Conservation (phyloP, 2,888 invertebrate species). For the Philopedon plagiatum region DNA sequence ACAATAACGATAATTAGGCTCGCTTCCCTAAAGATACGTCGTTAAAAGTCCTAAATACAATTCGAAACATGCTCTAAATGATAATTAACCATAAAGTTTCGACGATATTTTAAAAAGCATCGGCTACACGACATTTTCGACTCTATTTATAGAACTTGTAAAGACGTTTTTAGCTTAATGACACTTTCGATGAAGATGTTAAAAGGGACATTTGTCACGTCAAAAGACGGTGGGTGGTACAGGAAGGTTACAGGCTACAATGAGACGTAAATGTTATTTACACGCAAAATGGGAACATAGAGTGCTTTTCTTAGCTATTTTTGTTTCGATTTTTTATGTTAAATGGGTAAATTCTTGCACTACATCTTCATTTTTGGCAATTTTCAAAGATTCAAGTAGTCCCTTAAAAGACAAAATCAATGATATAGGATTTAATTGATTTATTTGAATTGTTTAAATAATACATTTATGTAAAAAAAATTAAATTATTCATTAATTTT, state of each 20-base stretch:
- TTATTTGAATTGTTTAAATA: no score
- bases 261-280: conserved; percentile 59
- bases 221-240: conserved; percentile 66
- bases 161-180: conserved; percentile 42
- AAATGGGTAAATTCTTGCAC: background rate
- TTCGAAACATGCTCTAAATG: conserved; percentile 38
- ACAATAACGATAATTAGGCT: conserved; percentile 39
- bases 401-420: no score
- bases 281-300: conserved; percentile 46
- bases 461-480: no score
- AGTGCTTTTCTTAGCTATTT: background rate
- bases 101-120: conserved; percentile 35
- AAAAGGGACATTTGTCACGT: conserved; percentile 66
- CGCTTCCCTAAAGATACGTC: conserved; percentile 35
- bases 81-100: conserved; percentile 45
- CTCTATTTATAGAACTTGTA: conserved; percentile 47
- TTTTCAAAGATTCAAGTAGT: no score
- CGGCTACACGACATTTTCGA: conserved; percentile 12
- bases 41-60: conserved; percentile 35
- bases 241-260: conserved; percentile 61
- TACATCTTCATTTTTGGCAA: no score
- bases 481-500: no score
- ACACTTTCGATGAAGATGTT: conserved; percentile 56
- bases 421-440: no score
- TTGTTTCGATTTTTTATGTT: background rate